phyloP scores from a whole-genome alignment of 1,140 invertebrate genomes.

The Acromyrmex echinatior region DNA sequence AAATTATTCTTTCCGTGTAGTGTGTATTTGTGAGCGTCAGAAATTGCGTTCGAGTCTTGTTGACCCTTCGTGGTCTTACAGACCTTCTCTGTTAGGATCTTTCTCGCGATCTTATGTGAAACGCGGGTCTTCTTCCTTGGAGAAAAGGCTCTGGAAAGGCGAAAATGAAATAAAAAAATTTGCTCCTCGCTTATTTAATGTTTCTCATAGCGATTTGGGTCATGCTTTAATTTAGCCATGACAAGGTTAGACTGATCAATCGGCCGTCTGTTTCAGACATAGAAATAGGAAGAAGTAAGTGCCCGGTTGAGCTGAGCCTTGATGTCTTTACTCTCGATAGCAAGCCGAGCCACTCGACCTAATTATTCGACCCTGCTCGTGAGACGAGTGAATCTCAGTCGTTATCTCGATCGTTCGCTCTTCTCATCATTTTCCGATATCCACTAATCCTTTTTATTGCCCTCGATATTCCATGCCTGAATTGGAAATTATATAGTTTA shows the following conservation, averaged over 20 bases:
- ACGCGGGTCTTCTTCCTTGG: neutral
- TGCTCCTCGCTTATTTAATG: conserved; percentile 51
- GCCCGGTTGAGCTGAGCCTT: conserved; percentile 8
- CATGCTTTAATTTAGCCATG: conserved; percentile 71
- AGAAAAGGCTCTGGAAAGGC: neutral
- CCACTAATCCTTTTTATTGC: neutral
- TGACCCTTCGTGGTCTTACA: neutral
- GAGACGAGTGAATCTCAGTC: conserved; percentile 44
- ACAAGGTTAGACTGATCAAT: conserved; percentile 71
- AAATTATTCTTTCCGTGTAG: too few species aligned
- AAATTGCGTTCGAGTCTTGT: neutral
- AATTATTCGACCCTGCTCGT: conserved; percentile 65
- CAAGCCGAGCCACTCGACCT: conserved; percentile 67
- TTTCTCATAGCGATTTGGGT: conserved; percentile 62
- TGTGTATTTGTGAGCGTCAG: neutral
- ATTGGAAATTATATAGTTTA: conserved; percentile 32
- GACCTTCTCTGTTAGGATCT: neutral
- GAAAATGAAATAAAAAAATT: conserved; percentile 11
- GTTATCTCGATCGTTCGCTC: conserved; percentile 7
- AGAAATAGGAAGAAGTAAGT: conserved; percentile 73
- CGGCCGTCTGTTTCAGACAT: conserved; percentile 68
- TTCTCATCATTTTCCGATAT: conserved; percentile 22
- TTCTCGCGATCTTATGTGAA: neutral
- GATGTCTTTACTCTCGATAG: conserved; percentile 62
- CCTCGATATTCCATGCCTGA: neutral